Base-by-base conservation (phyloP, 2,888 invertebrate species). In the Polyploca ridens region DNA sequence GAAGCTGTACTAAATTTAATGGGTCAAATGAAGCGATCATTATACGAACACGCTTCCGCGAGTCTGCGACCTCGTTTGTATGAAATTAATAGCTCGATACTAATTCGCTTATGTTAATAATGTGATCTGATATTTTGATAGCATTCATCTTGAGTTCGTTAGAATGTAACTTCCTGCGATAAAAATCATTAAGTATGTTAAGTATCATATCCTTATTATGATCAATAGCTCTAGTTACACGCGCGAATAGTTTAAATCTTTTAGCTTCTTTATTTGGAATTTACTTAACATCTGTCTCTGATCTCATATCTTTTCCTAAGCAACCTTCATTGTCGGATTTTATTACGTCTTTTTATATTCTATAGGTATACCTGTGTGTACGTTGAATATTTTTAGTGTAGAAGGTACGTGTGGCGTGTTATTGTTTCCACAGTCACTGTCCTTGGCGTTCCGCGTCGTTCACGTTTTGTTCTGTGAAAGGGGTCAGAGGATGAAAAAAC, bases 261-360 rank as follows among this genome's bases (percentile, higher is more conserved):
- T 81, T 77, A 80, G 81, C 83, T 84, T 80, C 78, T 84, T 81
- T 77, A 72, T 81, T 79, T 75, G 78, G 78, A 77, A 84, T 85
- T 79, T 76, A 75, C 79, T 80, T 85, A 85, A 85, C 87, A 84
- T 82, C 80, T 76, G 78, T 83, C 82, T 82, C 81, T 82, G 84
- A 89, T 88, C 88, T 75, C 74, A 13, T 27, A 60, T 35, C 35
- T 35, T 38, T 35, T 33, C n/a, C 59, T 11, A 10, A 38, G 59
- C 16, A 19, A 19, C 49, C 35, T 41, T 41, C 61, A 41, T n/a
- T 44, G 41, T 19, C 27, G 5, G 19, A 19, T 16, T 61, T 13
- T 44, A 61, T 41, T 16, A 41, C 13, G 4, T 41, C 4, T 41
- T 41, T 41, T 41, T 13, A 41, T 13, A 41, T 41, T 41, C 41